Conservation (phyloP, 2,113 vertebrate genomes). For the Tauraco erythrolophus region DNA sequence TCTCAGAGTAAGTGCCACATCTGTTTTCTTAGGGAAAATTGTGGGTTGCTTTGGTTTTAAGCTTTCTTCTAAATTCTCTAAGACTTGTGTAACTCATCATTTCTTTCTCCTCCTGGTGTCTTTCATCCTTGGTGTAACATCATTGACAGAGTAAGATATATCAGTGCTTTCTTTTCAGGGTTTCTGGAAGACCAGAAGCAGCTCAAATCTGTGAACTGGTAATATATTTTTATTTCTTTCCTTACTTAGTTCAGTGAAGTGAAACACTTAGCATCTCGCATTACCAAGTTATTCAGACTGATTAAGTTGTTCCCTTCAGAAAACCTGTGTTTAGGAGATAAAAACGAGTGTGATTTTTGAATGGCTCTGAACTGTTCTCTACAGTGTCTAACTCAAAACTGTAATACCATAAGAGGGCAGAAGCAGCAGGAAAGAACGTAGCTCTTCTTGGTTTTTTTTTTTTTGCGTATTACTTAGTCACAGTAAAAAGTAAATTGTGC, state of each 20-base stretch:
- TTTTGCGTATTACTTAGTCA: not conserved
- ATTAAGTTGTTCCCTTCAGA: not conserved
- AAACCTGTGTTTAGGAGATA: not conserved
- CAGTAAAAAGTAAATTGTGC: not conserved
- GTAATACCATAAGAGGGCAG: slow-evolving; percentile 2
- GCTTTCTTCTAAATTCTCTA: not conserved
- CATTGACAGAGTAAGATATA: not conserved
- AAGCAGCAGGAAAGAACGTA: not conserved
- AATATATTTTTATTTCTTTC: slow-evolving; percentile 57
- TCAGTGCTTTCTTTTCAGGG: slow-evolving; percentile 74
- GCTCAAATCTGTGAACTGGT: slow-evolving; percentile 89
- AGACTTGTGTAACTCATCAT: not conserved
- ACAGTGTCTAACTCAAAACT: not conserved
- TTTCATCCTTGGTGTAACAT: not conserved
- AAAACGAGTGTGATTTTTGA: not conserved
- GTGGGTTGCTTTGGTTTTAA: not conserved
- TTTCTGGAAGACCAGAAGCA: slow-evolving; percentile 78
- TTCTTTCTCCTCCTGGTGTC: not conserved
- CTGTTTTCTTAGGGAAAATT: not conserved
- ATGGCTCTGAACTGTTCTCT: not conserved
- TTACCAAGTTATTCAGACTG: not conserved
- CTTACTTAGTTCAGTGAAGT: not conserved
- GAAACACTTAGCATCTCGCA: not conserved
- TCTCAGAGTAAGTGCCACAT: not conserved
- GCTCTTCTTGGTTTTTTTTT: not conserved